Base-by-base conservation (phyloP, 1,140 invertebrate species). In the Lasioglossum baleicum region DNA sequence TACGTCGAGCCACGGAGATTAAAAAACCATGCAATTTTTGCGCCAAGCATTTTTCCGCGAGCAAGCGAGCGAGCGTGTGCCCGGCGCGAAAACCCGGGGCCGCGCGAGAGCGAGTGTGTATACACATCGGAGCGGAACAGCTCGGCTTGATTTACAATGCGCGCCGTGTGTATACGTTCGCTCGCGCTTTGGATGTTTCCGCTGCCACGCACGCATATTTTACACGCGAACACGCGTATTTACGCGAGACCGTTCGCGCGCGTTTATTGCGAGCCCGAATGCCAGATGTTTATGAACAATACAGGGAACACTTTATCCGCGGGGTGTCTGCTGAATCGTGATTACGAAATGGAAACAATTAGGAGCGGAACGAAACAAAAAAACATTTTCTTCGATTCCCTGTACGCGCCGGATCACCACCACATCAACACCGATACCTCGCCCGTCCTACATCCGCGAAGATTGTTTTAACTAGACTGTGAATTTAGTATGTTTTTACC, bases 11-110 rank as follows among this genome's bases (percentile, higher is more conserved):
- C 26, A n/a, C 40, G 63, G n/a, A 68, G 63, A 80, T 75, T 74
- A 75, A 80, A 80, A 80, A 80, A 74, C 40, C 76, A 73, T 79
- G 76, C 76, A 79, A 79, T 79, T 79, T 79, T 79, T 79, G 48
- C 61, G 60, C 48, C 48, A 22, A 44, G 40, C 51, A 73, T 73
- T 78, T 78, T 78, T 73, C 63, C 58, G 31, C 44, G 48, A 13
- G 11, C 17, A 13, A 58, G 22, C n/a, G 26, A 22, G 15, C 60
- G 69, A 78, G 72, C 44, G 44, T 4, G 13, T 13, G 44, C 44
- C 35, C 35, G 35, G 35, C 44, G 44, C 44, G 44, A 48, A 13
- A 48, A 48, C 44, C 10, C 10, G 44, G 10, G 13, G 44, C 10
- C 44, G 44, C 44, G 44, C 44, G 10, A 13, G 44, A 35, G 1